Conservation (phyloP, 2,888 invertebrate species). For the Phengaris alcon region DNA sequence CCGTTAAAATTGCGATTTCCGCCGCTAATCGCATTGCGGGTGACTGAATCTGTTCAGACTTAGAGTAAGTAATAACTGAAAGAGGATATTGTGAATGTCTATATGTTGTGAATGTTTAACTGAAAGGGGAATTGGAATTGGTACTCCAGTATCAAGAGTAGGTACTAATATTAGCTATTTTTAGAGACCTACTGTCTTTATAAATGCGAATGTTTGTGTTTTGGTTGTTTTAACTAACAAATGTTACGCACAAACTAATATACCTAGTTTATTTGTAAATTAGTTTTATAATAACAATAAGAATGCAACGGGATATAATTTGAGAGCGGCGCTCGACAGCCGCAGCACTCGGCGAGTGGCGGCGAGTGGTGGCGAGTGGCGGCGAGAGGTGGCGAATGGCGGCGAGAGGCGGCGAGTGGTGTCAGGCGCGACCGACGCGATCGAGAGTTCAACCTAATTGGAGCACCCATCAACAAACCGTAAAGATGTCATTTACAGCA, state of each 20-base stretch:
- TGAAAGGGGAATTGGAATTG: background rate
- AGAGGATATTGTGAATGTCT: background rate
- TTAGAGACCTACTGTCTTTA: background rate
- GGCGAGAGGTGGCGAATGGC: background rate
- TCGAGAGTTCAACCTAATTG: constrained; percentile 34
- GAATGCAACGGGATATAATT: constrained; percentile 12
- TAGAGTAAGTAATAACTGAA: background rate
- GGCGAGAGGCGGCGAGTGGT: constrained; percentile 9
- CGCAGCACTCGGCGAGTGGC: background rate
- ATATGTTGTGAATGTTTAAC: too few species aligned
- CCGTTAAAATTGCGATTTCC: constrained; percentile 20
- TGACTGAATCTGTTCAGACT: constrained; percentile 7
- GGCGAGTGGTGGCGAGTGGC: background rate
- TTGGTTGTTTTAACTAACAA: too few species aligned
- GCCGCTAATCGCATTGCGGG: constrained; percentile 13
- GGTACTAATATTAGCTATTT: background rate
- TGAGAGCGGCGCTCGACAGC: background rate
- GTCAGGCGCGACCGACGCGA: constrained; percentile 27
- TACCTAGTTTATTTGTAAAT: background rate
- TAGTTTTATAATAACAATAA: background rate
- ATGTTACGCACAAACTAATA: background rate
- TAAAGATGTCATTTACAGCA: constrained; percentile 11
- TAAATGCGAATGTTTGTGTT: too few species aligned
- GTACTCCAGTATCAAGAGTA: background rate
- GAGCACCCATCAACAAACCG: constrained; percentile 32